These are phyloP conservation scores for Lutjanus campechanus DNA, from an alignment of 2,797 vertebrate genomes.

Conservation along the genomic window DNA sequence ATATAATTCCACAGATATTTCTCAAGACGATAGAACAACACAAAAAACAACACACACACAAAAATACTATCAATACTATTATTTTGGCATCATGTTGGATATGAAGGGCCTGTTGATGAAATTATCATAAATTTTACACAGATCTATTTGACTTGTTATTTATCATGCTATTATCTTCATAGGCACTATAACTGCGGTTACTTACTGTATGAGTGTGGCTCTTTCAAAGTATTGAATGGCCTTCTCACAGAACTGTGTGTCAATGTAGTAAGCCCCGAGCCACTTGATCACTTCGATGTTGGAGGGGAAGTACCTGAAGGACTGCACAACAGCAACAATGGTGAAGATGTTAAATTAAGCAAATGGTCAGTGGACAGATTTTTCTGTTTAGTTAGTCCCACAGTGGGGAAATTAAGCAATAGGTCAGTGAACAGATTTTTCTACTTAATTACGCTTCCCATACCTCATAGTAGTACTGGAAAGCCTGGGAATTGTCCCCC, in stretches of 20 bases:
- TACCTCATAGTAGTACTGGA: slow-evolving; percentile 97
- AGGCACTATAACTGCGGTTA: slow-evolving; percentile 37
- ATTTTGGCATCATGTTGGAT: background rate
- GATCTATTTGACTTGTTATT: background rate
- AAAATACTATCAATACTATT: too few species aligned
- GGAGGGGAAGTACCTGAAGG: slow-evolving; percentile 96
- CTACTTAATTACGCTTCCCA: background rate
- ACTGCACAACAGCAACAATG: slow-evolving; percentile 78
- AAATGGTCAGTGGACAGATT: background rate
- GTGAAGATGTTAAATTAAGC: background rate
- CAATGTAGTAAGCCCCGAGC: slow-evolving; percentile 96
- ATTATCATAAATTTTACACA: background rate
- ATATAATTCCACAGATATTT: slow-evolving; percentile 9
- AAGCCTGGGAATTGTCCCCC: slow-evolving; percentile 97
- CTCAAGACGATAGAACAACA: background rate
- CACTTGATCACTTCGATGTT: slow-evolving; percentile 97
- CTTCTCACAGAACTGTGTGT: slow-evolving; percentile 98
- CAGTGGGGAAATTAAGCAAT: background rate
- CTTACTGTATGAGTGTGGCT: slow-evolving; percentile 98
- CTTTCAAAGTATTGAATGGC: slow-evolving; percentile 98
- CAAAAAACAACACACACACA: too few species aligned
- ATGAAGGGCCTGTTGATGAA: background rate
- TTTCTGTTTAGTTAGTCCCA: too few species aligned
- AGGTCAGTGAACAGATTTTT: background rate
- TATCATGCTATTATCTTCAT: background rate